Base-by-base conservation (phyloP, 1,140 invertebrate species). In the Ylistrum balloti region DNA sequence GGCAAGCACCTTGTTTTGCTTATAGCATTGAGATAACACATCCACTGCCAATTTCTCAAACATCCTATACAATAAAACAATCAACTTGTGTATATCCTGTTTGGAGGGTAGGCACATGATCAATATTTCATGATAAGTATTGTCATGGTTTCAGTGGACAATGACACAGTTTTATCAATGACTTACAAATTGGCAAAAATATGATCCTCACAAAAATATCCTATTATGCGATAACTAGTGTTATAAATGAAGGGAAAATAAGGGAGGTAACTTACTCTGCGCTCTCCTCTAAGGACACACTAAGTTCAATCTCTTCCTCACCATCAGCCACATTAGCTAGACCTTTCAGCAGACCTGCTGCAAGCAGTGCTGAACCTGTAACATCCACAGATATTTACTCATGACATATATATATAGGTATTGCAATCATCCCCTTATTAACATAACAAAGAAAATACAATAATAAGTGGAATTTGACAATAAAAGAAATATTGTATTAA, bases 21-120 rank as follows among this genome's bases (percentile, higher is more conserved):
- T 86, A 88, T 95, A 95, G 88, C 96, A 96, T 74, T 95, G 94
- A 11, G 93, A 93, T 87, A 96, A 88, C 28, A 96, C 94, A 45
- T 93, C 93, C 9, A 93, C 90, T 0, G 96, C 95, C 86, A 94
- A 91, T 85, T 93, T 89, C 91, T 96, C 96, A 94, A 94, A 96
- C 87, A 93, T 91, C 74, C 96, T 96, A 91, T 15, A 93, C 93
- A 28, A 87, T 33, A 90, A 74, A 87, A 33, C 88, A 48, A 33
- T 17, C 11, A 33, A 45, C 5, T 0, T 9, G 11, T 87, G 35
- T 33, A 38, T 38, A 38, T 38, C 5, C 35, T 38, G 35, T 38
- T n/a, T n/a, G n/a, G n/a, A n/a, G n/a, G n/a, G n/a, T n/a, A n/a
- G n/a, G n/a, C n/a, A n/a, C n/a, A n/a, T n/a, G n/a, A n/a, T n/a